Conservation (phyloP, 2,113 vertebrate species). For the Spea bombifrons region DNA sequence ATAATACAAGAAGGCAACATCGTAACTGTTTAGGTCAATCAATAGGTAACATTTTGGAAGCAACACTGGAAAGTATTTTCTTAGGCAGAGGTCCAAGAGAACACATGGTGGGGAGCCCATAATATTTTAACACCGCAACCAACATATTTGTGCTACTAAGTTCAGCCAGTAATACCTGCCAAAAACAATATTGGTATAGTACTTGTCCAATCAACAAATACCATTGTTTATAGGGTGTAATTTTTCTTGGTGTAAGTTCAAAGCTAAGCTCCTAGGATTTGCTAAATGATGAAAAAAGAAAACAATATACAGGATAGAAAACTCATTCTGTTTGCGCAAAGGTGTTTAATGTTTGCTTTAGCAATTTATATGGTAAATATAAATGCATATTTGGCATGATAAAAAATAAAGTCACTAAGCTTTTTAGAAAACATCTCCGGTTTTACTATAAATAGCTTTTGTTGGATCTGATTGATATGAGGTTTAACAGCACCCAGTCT, state of each 20-base stretch:
- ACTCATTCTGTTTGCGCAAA: conserved; percentile 40
- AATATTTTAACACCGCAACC: conserved; percentile 84
- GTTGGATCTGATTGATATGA: too few species aligned
- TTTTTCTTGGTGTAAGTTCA: conserved; percentile 93
- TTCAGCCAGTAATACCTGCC: conserved; percentile 67
- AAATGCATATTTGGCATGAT: conserved; percentile 2
- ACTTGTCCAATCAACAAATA: conserved; percentile 86
- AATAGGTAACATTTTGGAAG: conserved; percentile 73
- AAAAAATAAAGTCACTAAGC: background rate
- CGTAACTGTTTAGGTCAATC: conserved; percentile 34
- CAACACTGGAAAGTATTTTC: conserved; percentile 72
- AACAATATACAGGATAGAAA: conserved; percentile 49
- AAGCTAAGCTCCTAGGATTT: conserved; percentile 78
- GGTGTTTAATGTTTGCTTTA: conserved; percentile 49
- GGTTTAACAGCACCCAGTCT: too few species aligned
- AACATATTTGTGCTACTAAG: conserved; percentile 71
- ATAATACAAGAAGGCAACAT: too few species aligned
- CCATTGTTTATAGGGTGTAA: conserved; percentile 93
- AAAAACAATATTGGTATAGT: conserved; percentile 83
- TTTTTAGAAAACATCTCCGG: too few species aligned
- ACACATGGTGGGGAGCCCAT: conserved; percentile 81
- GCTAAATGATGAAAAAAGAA: conserved; percentile 66
- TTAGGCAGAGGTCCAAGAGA: conserved; percentile 70
- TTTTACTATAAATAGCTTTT: too few species aligned
- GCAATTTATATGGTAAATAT: conserved; percentile 31